phyloP scores from a whole-genome alignment of 2,113 vertebrate genomes.

The Otis tarda region DNA sequence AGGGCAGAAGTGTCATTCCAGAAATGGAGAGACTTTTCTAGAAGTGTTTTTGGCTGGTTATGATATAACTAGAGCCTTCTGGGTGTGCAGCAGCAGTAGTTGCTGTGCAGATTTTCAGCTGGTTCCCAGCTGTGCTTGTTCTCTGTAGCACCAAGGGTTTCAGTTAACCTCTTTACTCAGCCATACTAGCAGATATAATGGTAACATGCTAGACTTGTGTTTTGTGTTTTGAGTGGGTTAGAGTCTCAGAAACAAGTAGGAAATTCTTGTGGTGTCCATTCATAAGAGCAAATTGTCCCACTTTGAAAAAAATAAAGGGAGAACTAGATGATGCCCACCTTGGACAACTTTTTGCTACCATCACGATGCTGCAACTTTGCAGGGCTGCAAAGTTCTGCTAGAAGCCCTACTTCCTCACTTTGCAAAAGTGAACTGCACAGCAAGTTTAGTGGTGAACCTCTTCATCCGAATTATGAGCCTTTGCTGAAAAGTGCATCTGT shows the following conservation, averaged over 20 bases:
- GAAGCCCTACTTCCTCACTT: background rate
- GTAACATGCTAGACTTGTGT: background rate
- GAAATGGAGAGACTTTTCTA: background rate
- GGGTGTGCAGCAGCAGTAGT: background rate
- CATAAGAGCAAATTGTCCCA: background rate
- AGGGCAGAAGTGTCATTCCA: background rate
- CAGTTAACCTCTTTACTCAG: background rate
- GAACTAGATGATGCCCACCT: background rate
- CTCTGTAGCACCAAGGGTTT: background rate
- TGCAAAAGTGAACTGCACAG: background rate
- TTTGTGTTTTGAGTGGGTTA: background rate
- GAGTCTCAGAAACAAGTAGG: background rate
- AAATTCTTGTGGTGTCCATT: background rate
- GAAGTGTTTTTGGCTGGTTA: background rate
- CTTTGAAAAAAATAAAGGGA: background rate
- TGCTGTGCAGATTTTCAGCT: background rate
- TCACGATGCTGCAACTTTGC: accelerated
- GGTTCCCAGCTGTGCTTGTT: background rate
- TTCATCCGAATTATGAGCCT: background rate
- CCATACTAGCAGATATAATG: background rate
- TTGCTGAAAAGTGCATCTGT: background rate
- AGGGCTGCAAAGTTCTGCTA: background rate
- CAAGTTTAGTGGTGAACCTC: background rate
- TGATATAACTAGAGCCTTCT: background rate
- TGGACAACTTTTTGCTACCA: background rate